A percentile compares a stretch with the other conserved stretches of the same genome.
These are phyloP conservation scores for Camponotus vicinus DNA, from an alignment of 1,140 invertebrate genomes.

Conservation along the genomic window DNA sequence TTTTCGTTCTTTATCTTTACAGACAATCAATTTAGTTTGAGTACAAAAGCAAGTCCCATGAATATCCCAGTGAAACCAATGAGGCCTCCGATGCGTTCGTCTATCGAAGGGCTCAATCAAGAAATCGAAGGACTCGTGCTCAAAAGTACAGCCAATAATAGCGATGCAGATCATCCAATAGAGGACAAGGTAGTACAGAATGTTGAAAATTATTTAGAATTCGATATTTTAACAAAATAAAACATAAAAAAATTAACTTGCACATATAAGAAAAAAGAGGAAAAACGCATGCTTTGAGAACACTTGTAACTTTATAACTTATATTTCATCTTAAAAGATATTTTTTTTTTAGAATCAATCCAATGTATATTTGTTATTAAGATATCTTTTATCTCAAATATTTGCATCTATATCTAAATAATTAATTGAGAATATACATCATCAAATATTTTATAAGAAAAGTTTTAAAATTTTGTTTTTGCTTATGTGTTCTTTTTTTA, in stretches of 20 bases:
- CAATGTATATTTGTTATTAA: neutral
- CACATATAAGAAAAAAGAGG: neutral
- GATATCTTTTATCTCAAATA: neutral
- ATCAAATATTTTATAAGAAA: constrained; percentile 11
- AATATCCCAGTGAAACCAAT: constrained; percentile 88
- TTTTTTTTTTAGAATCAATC: neutral
- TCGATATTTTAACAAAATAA: neutral
- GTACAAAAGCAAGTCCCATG: constrained; percentile 87
- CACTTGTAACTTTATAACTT: neutral
- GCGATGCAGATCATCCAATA: constrained; percentile 82
- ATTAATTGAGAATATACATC: neutral
- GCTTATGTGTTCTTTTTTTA: neutral
- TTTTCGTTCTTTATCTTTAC: constrained; percentile 27
- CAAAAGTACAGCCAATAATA: constrained; percentile 82
- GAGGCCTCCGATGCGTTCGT: constrained; percentile 91
- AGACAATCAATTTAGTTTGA: constrained; percentile 85
- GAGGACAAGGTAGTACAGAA: constrained; percentile 82
- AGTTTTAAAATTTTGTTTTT: neutral
- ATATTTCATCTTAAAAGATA: neutral
- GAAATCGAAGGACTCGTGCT: constrained; percentile 92
- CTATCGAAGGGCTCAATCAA: constrained; percentile 94
- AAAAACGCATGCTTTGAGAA: constrained; percentile 1
- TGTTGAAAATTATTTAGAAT: neutral
- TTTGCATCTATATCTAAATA: neutral
- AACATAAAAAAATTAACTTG: neutral